A percentile compares a stretch with the other conserved stretches of the same genome.
Conservation (phyloP, 2,888 invertebrate species). For the Sthenelais limicola region DNA sequence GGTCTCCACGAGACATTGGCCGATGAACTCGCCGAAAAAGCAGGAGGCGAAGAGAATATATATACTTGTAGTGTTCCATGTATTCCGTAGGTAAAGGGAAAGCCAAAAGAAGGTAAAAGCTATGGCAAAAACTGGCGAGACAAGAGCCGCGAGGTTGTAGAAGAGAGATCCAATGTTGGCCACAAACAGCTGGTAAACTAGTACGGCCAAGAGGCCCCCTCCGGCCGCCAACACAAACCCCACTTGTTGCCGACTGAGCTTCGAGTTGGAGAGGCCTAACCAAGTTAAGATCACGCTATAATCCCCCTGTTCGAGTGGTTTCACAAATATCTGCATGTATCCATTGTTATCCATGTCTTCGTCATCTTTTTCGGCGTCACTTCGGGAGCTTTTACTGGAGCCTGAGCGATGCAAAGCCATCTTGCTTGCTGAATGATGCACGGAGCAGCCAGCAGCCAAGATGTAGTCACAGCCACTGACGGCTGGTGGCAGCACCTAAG, state of each 20-base stretch:
- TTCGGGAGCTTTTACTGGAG: slow-evolving; percentile 62
- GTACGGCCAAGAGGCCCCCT: slow-evolving; percentile 49
- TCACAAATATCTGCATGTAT: slow-evolving; percentile 76
- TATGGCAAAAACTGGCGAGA: slow-evolving; percentile 69
- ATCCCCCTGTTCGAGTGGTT: slow-evolving; percentile 66
- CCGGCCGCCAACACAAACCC: slow-evolving; percentile 58
- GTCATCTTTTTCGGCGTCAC: slow-evolving; percentile 63
- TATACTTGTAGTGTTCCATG: slow-evolving; percentile 70
- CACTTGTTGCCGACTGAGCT: slow-evolving; percentile 58
- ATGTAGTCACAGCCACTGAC: neutral
- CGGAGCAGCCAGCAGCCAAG: slow-evolving; percentile 9
- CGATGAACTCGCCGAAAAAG: slow-evolving; percentile 68
- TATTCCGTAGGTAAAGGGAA: slow-evolving; percentile 66
- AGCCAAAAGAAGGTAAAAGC: slow-evolving; percentile 69
- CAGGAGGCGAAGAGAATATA: slow-evolving; percentile 70
- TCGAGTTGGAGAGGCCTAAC: slow-evolving; percentile 60
- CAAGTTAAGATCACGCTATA: slow-evolving; percentile 63
- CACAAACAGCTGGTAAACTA: slow-evolving; percentile 57
- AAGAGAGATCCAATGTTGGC: slow-evolving; percentile 66
- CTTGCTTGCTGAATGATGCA: no score
- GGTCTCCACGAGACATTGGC: slow-evolving; percentile 56
- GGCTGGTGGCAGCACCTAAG: neutral
- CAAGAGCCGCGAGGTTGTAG: slow-evolving; percentile 62
- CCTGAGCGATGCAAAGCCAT: slow-evolving; percentile 64
- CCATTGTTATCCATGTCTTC: slow-evolving; percentile 81